A percentile compares a stretch with the other conserved stretches of the same genome.
Evolutionary conservation across 2,888 invertebrate species (phyloP).

Genomic region (Himalopsyche tibetana): DNA sequence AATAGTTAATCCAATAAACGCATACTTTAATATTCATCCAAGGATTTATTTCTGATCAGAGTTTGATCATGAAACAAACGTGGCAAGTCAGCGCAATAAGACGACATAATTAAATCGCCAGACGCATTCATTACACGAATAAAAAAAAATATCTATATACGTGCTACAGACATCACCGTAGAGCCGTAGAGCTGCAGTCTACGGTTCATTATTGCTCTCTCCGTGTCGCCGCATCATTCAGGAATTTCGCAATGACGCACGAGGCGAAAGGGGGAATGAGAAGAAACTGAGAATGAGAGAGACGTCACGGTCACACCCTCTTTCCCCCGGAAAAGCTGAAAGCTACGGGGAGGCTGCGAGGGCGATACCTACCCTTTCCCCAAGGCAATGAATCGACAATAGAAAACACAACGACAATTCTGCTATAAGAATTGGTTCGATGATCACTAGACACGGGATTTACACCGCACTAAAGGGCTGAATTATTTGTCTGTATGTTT

Average conservation of each 20-base stretch:
- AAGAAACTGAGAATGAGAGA: slow-evolving; percentile 7
- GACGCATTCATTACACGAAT: not conserved
- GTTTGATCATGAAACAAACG: no score
- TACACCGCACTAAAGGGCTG: not conserved
- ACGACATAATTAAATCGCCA: not conserved
- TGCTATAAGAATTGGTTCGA: not conserved
- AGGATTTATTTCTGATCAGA: no score
- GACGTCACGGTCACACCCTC: slow-evolving; percentile 22
- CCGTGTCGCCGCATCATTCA: slow-evolving; percentile 19
- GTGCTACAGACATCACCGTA: not conserved
- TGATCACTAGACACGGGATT: not conserved
- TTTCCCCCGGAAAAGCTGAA: not conserved
- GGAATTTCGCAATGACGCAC: slow-evolving; percentile 31
- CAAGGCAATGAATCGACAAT: slow-evolving; percentile 12
- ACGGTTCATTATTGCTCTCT: slow-evolving; percentile 8
- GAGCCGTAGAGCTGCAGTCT: slow-evolving; percentile 13
- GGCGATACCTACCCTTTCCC: not conserved
- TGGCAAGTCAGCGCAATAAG: no score
- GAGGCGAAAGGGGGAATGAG: not conserved
- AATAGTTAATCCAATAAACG: no score
- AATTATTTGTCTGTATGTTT: not conserved
- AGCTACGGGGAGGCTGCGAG: slow-evolving; percentile 25
- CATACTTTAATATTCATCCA: no score
- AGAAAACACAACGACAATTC: slow-evolving; percentile 9
- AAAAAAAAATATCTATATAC: not conserved